These are phyloP conservation scores for Allolobophora icterica DNA, from an alignment of 2,888 invertebrate species.

Conservation along the genomic window DNA sequence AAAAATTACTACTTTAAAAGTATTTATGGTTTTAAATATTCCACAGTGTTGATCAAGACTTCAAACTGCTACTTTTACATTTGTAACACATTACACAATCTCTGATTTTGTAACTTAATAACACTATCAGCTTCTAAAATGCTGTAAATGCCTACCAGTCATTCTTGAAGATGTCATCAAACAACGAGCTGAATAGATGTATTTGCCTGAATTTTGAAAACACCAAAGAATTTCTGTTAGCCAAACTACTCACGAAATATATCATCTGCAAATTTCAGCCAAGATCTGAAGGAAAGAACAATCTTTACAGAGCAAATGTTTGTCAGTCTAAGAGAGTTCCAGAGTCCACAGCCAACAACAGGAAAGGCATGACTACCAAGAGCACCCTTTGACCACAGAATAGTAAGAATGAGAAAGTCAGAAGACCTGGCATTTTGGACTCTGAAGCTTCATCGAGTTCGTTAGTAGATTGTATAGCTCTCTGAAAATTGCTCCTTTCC, in stretches of 20 bases:
- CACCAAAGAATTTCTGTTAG: neutral
- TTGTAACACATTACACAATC: neutral
- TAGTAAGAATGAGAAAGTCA: no score
- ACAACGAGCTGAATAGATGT: neutral
- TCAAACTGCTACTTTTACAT: neutral
- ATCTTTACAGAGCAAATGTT: no score
- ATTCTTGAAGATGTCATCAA: slow-evolving; percentile 1
- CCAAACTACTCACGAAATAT: neutral
- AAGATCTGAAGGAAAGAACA: no score
- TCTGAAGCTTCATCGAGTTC: no score
- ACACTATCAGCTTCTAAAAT: neutral
- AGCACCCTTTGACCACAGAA: no score
- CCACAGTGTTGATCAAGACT: neutral
- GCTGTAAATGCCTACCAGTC: slow-evolving; percentile 21
- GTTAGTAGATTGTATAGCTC: no score
- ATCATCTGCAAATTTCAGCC: neutral
- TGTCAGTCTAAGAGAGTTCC: no score
- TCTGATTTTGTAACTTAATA: neutral
- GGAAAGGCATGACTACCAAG: no score
- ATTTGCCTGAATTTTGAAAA: neutral
- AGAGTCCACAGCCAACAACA: no score
- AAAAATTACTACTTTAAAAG: neutral
- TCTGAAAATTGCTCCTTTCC: no score
- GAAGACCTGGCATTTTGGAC: no score
- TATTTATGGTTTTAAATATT: neutral